Evolutionary conservation across 2,888 invertebrate genomes (phyloP), one percentile per base, ranked within the genome.

Genomic region (Dorcus parallelipipedus): DNA sequence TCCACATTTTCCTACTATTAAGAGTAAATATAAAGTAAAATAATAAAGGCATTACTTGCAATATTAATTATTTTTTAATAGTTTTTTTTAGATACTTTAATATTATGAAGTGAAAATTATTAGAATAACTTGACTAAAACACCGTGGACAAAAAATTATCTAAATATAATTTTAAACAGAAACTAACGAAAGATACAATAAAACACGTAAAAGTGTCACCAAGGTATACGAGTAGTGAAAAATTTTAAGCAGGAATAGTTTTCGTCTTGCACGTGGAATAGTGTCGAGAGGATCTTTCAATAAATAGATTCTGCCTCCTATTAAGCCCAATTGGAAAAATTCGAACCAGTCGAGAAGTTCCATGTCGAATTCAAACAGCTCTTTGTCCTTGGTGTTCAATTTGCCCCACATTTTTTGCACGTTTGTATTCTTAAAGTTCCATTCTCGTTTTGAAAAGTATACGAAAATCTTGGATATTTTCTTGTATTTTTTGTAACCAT

Each of bases 281-380:
- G 86, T 87, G 55, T 82, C 83, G 9, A 88, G 82, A 61, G 86
- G 84, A 64, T 95, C 93, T 71, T 93, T 93, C 67, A 91, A 84
- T 53, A 95, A 75, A 73, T 88, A 91, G 52, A 84, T 76, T 56
- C 93, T 82, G 53, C 92, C 83, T 3, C 95, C 95, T 50, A 79
- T 79, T 38, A 91, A 77, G 71, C 92, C 91, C 43, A 81, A 80
- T 55, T 82, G 81, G 71, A 90, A 85, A 69, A 89, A 93, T 2
- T 79, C 74, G 14, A 82, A 74, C 95, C 95, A 95, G 66, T 88
- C 79, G n/a, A 95, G 77, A 6, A 82, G 78, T 0, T 77, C 75
- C 78, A 94, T 86, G 71, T 88, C 87, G 75, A 94, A 92, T n/a
- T 86, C 85, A 73, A 90, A 95, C 51, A 88, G 62, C 78, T 80